These are phyloP conservation scores for Typhlomys cinereus DNA, from an alignment of 2,113 vertebrate genomes.

Conservation along the genomic window DNA sequence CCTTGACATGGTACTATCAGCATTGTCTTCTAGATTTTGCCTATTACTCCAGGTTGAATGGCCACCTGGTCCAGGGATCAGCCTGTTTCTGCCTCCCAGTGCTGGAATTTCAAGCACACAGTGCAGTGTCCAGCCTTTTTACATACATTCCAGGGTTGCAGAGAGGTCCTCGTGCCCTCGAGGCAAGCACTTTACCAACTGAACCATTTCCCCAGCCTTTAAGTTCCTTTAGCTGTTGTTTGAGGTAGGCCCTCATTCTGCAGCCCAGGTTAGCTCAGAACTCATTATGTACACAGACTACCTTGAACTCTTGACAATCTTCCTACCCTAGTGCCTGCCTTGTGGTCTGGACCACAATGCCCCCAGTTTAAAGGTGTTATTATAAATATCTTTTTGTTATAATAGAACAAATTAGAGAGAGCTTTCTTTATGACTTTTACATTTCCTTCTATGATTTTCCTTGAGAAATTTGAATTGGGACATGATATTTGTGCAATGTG, in stretches of 20 bases:
- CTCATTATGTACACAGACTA: neutral
- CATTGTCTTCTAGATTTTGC: too few relatives aligned
- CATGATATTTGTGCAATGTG: neutral
- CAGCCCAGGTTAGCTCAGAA: neutral
- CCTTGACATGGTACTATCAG: too few relatives aligned
- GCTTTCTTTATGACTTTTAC: neutral
- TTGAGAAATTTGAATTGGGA: neutral
- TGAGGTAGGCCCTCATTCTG: neutral
- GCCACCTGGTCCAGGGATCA: too few relatives aligned
- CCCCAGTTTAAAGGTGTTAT: neutral
- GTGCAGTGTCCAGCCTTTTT: too few relatives aligned
- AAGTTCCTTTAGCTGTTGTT: neutral
- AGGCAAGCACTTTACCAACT: too few relatives aligned
- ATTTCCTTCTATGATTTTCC: neutral
- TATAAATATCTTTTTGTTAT: neutral
- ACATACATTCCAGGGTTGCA: too few relatives aligned
- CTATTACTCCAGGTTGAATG: too few relatives aligned
- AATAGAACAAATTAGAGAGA: neutral
- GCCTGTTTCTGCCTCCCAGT: too few relatives aligned
- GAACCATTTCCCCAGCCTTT: too few relatives aligned
- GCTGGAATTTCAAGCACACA: too few relatives aligned
- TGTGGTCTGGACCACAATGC: neutral
- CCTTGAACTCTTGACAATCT: neutral
- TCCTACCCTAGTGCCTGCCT: neutral
- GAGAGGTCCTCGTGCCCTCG: too few relatives aligned